phyloP scores from a whole-genome alignment of 2,113 vertebrate species.

The Hymenochirus boettgeri region DNA sequence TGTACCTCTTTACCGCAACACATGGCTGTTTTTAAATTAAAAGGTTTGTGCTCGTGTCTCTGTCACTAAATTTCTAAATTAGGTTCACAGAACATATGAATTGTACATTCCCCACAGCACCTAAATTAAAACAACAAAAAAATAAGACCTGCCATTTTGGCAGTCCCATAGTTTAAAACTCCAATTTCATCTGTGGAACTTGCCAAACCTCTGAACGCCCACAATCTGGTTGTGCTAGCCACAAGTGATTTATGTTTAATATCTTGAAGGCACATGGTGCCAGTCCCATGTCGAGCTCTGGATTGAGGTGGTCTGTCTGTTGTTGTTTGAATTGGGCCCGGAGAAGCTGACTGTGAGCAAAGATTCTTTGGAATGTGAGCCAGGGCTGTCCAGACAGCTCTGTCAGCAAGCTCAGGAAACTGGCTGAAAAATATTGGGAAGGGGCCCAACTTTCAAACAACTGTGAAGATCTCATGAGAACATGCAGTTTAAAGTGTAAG shows the following conservation, averaged over 20 bases:
- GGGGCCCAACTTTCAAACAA: slow-evolving; percentile 62
- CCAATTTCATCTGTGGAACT: too few species aligned
- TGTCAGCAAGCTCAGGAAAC: slow-evolving; percentile 74
- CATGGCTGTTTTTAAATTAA: too few species aligned
- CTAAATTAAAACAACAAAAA: too few species aligned
- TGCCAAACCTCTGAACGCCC: slow-evolving; percentile 53
- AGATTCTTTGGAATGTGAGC: slow-evolving; percentile 65
- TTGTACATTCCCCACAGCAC: slow-evolving; percentile 7
- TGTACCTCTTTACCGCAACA: too few species aligned
- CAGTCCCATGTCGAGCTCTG: slow-evolving; percentile 63
- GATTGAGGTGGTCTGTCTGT: slow-evolving; percentile 71
- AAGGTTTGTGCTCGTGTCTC: slow-evolving; percentile 12
- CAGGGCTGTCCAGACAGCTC: slow-evolving; percentile 64
- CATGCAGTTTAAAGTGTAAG: slow-evolving; percentile 48
- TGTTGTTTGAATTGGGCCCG: slow-evolving; percentile 68
- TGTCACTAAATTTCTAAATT: slow-evolving; percentile 12
- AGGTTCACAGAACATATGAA: neutral
- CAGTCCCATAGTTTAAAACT: slow-evolving; percentile 19
- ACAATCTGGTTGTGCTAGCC: slow-evolving; percentile 61
- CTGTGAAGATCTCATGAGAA: slow-evolving; percentile 59
- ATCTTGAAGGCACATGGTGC: slow-evolving; percentile 58
- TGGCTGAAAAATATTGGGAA: slow-evolving; percentile 61
- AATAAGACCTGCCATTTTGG: slow-evolving; percentile 52
- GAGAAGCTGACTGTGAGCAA: slow-evolving; percentile 63
- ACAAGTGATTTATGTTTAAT: slow-evolving; percentile 52